Conservation (phyloP, 2,888 invertebrate species). For the Tetragnatha montana region DNA sequence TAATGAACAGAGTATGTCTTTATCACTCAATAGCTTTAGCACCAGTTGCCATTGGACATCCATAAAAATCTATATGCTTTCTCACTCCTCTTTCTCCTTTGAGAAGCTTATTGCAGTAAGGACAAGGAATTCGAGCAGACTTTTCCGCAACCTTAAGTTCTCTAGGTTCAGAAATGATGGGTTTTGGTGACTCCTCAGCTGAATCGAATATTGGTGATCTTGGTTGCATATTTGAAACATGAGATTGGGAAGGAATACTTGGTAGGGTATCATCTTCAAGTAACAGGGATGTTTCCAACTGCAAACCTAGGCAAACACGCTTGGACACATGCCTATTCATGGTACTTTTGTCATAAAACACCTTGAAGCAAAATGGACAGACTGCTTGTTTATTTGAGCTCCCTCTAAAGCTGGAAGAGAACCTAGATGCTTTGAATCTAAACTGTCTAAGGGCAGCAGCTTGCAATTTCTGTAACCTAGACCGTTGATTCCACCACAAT, state of each 20-base stretch:
- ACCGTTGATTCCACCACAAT: slow-evolving; percentile 66
- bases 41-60: slow-evolving; percentile 61
- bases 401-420: slow-evolving; percentile 33
- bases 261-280: slow-evolving; percentile 21
- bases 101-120: slow-evolving; percentile 62
- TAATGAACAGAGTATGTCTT: background rate
- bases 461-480: slow-evolving; percentile 43
- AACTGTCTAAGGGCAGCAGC: slow-evolving; percentile 39
- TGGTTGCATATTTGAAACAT: slow-evolving; percentile 20
- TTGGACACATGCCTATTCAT: slow-evolving; percentile 68
- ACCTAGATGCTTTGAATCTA: slow-evolving; percentile 41
- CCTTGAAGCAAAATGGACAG: slow-evolving; percentile 68
- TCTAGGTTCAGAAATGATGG: background rate
- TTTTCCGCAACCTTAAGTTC: slow-evolving; percentile 27
- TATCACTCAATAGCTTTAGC: slow-evolving; percentile 21
- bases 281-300: slow-evolving; percentile 37
- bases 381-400: slow-evolving; percentile 59
- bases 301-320: slow-evolving; percentile 59
- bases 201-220: slow-evolving; percentile 16
- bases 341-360: slow-evolving; percentile 70
- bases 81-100: slow-evolving; percentile 63
- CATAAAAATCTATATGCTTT: slow-evolving; percentile 69
- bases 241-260: slow-evolving; percentile 18
- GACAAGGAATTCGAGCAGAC: slow-evolving; percentile 51
- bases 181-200: background rate